Evolutionary conservation across 1,140 invertebrate species (phyloP), one percentile per base, ranked within the genome.

Genomic region (Megathymus violae): DNA sequence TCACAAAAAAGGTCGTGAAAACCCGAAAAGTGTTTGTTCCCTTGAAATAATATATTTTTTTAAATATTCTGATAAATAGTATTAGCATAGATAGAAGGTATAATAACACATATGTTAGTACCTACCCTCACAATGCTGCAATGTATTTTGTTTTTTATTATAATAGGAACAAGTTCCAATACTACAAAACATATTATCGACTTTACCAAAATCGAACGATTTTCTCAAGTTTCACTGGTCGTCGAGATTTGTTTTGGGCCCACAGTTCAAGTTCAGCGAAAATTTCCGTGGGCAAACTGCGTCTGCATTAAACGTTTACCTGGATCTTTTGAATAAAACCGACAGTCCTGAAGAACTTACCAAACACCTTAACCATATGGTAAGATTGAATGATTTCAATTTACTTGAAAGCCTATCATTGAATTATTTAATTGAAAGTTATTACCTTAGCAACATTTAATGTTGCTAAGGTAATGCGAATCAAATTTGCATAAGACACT

Each of bases 201-300:
- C 46, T 34, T 64, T 89, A 4, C 85, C 85, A 1, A 60, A 16
- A 11, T 64, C 79, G 1, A 76, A 52, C 15, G 48, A 66, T 7
- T 70, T 62, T 4, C 27, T 88, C 0, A 84, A 80, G 34, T 80
- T 85, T 40, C 75, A 77, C 0, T 76, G 74, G 62, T 62, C 74
- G 0, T 76, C 76, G 1, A 72, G 78, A 14, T 54, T 89, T 17
- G 64, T 80, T 6, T 15, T 88, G 9, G 67, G 60, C 14, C 43
- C 54, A 6, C 44, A 27, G 0, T 22, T 66, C 4, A 13, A 52
- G 9, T 17, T 73, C 0, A 78, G 64, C 9, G 41, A 52, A 13
- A 15, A 65, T 3, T 69, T 82, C 38, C 19, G 31, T 13, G 34
- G 34, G 4, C 54, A 63, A 4, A 56, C 71, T 1, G 78, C 73